Evolutionary conservation across 1,140 invertebrate genomes (phyloP).

Genomic region (Melanaphis sacchari): DNA sequence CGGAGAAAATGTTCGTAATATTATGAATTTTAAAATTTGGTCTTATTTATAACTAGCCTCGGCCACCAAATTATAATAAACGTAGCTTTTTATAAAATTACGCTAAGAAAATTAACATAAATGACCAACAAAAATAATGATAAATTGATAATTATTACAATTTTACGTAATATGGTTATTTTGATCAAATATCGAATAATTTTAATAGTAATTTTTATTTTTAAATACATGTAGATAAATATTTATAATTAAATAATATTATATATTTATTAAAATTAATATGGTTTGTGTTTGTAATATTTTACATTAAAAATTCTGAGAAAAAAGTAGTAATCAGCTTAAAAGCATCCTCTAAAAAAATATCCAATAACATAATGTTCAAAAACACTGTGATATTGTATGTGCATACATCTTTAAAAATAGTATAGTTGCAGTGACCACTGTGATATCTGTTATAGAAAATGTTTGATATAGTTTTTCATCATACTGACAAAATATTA

Average conservation of each 20-base stretch:
- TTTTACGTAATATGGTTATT: neutral
- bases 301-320: no score
- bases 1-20: neutral
- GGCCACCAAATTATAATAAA: neutral
- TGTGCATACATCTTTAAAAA: no score
- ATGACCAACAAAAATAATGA: neutral
- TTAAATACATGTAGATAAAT: no score
- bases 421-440: neutral
- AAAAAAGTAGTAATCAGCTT: no score
- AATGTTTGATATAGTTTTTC: neutral
- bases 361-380: no score
- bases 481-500: neutral
- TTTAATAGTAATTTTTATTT: no score
- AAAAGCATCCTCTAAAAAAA: no score
- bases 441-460: neutral
- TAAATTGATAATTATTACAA: no score
- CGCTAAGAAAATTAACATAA: neutral
- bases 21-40: neutral
- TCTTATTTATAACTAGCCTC: neutral
- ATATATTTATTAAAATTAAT: no score
- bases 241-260: no score
- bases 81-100: neutral
- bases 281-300: no score
- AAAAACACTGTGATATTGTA: no score
- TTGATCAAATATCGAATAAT: neutral